These are phyloP conservation scores for Trypoxylus dichotomus DNA, from an alignment of 1,140 invertebrate species.

Conservation along the genomic window DNA sequence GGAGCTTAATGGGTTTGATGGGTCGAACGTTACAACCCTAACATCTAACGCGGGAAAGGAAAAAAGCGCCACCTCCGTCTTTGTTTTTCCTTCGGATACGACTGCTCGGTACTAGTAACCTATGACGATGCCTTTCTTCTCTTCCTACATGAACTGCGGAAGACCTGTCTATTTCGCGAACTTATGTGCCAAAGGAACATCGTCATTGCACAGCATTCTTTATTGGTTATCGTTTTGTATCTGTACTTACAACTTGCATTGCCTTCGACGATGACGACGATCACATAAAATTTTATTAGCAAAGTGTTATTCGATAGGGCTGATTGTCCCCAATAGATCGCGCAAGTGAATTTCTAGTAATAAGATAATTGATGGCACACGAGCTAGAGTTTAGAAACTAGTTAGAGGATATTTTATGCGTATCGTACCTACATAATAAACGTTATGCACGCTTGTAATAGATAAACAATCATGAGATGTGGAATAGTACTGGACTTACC, in stretches of 20 bases:
- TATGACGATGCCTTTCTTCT: background rate
- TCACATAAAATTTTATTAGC: slow-evolving; percentile 14
- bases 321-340: background rate
- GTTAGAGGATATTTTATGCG: background rate
- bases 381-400: background rate
- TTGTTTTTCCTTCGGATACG: background rate
- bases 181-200: background rate
- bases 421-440: background rate
- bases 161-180: background rate
- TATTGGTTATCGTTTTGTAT: background rate
- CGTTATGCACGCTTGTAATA: no score
- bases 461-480: no score
- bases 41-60: background rate
- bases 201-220: background rate
- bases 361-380: background rate
- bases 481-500: no score
- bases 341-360: slow-evolving; percentile 1
- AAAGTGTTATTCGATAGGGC: background rate
- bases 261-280: background rate
- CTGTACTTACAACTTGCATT: background rate
- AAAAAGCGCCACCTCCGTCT: background rate
- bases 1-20: slow-evolving; percentile 37
- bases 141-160: background rate
- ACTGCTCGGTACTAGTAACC: background rate
- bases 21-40: slow-evolving; percentile 9